A percentile compares a stretch with the other conserved stretches of the same genome.
phyloP scores from a whole-genome alignment of 2,797 vertebrate genomes.

The Poecilia gillii region DNA sequence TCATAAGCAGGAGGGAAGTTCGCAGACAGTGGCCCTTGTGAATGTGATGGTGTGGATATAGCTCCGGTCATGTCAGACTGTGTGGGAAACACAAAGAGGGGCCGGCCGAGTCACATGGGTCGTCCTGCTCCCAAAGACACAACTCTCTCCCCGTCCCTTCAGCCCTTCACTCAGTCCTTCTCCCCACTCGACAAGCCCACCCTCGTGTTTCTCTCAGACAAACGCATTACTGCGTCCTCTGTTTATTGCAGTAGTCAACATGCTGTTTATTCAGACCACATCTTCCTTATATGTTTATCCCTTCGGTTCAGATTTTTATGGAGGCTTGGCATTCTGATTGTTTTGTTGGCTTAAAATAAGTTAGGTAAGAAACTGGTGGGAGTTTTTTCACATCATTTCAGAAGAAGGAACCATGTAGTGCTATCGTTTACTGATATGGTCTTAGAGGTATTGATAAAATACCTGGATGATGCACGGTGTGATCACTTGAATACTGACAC shows the following conservation, averaged over 20 bases:
- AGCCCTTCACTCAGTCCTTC: conserved; percentile 38
- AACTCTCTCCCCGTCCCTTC: conserved; percentile 28
- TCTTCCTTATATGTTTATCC: not conserved
- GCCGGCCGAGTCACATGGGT: conserved; percentile 80
- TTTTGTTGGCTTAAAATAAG: not conserved
- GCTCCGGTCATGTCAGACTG: conserved; percentile 76
- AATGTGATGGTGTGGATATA: conserved; percentile 74
- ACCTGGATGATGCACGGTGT: no score
- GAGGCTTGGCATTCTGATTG: not conserved
- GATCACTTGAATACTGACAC: not conserved
- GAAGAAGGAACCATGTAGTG: not conserved
- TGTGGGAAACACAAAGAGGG: conserved; percentile 85
- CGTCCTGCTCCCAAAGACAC: conserved; percentile 76
- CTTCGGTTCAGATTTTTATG: not conserved
- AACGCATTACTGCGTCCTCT: not conserved
- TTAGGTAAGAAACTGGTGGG: not conserved
- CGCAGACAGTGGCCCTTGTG: conserved; percentile 66
- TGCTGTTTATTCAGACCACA: not conserved
- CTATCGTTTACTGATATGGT: not conserved
- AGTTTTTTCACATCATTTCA: not conserved
- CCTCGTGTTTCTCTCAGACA: conserved; percentile 5
- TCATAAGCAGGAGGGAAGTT: conserved; percentile 63
- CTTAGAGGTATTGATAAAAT: not conserved
- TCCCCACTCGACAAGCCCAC: conserved; percentile 19
- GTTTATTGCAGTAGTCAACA: not conserved